Conservation (phyloP, 2,113 vertebrate species). For the Oncorhynchus gorbuscha region DNA sequence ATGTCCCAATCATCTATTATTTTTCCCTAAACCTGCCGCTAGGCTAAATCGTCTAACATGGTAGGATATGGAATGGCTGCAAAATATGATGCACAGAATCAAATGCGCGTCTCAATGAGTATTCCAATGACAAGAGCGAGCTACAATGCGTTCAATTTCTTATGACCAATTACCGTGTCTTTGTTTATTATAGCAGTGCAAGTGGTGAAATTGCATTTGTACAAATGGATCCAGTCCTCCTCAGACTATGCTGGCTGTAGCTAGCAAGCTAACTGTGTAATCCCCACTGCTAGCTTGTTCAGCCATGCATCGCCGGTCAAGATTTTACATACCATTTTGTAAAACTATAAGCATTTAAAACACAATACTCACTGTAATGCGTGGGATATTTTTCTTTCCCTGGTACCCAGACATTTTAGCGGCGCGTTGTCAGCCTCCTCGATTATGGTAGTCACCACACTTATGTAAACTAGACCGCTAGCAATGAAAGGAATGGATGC, state of each 20-base stretch:
- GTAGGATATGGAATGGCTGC: too few relatives aligned
- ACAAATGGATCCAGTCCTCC: too few relatives aligned
- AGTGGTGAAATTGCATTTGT: not conserved
- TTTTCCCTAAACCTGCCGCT: too few relatives aligned
- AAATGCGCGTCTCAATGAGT: too few relatives aligned
- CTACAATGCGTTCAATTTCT: too few relatives aligned
- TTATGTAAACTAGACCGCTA: conserved; percentile 48
- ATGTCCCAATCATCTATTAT: too few relatives aligned
- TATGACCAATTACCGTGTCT: not conserved
- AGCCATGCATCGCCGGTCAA: conserved; percentile 5
- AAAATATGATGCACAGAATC: too few relatives aligned
- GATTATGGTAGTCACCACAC: not conserved
- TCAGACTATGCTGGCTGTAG: not conserved
- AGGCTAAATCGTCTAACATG: too few relatives aligned
- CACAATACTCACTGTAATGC: conserved; percentile 90
- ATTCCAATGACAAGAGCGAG: too few relatives aligned
- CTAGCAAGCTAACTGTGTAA: not conserved
- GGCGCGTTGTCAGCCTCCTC: conserved; percentile 51
- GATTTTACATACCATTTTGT: too few relatives aligned
- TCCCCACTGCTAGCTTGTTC: not conserved
- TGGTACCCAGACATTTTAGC: conserved; percentile 91
- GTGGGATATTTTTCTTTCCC: conserved; percentile 97
- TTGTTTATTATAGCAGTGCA: not conserved
- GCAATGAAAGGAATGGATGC: conserved; percentile 69
- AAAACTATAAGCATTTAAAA: not conserved